Base-by-base conservation (phyloP, 2,888 invertebrate species). In the Eucera pruinosa region DNA sequence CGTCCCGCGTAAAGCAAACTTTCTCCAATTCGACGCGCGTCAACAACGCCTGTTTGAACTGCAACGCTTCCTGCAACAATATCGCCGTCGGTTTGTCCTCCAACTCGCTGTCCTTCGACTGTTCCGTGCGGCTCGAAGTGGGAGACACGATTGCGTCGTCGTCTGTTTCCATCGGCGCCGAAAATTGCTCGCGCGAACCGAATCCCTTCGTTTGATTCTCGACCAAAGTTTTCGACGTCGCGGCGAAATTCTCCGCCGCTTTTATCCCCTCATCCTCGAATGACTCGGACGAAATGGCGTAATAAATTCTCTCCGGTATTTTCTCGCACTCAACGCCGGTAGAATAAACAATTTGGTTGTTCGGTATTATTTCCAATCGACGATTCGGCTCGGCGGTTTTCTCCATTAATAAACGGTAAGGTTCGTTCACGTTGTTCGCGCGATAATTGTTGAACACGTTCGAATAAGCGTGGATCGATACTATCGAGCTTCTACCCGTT, bases 41-140 rank as follows among this genome's bases (percentile, higher is more conserved):
- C 7, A 87, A 55, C 2, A 88, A 61, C 4, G 81, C 83, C 13
- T 83, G 84, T 23, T 87, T 86, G 48, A 87, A 86, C 55, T 80
- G 72, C 30, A 88, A 41, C 2, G 88, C 88, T 57, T 90, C 86
- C 27, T 82, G 83, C 7, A 88, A 66, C n/a, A 90, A 60, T 4
- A 77, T 25, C 1, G 65, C 72, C 11, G 86, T 89, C 2, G 87
- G 86, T 73, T 83, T 84, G 0, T 83, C 83, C 36, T 89, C 86
- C 0, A 64, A 66, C 23, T 89, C 87, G 15, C 82, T 88, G 18
- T 82, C 78, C 23, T 78, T 87, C 0, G 84, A 84, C 2, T 76
- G 27, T 50, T 88, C 87, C 2, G 69, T 70, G 41, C 55, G 79
- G 67, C 82, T 86, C 1, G 85, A 82, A 1, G 71, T 75, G 27